Percentiles rank a stretch among this genome's conserved stretches.
Evolutionary conservation across 92 coral and sea anemone species (phyloP).

Genomic region (Heteractis magnifica): DNA sequence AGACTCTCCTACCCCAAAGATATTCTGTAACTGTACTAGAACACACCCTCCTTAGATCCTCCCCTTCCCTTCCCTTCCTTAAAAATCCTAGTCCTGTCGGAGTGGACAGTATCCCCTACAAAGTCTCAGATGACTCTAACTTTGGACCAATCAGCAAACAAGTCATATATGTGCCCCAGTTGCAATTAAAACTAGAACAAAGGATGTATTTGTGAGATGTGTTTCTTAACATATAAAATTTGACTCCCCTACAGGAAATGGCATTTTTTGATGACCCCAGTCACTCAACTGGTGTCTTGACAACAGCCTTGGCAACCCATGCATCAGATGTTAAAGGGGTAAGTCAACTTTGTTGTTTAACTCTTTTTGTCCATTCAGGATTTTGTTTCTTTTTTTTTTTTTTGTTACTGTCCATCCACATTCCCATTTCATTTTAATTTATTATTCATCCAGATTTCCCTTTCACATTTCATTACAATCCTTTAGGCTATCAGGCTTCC

Average conservation of each 20-base stretch:
- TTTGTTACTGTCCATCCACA: background rate
- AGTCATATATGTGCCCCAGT: no score
- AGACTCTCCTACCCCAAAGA: no score
- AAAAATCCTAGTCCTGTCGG: no score
- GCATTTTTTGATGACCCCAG: conserved; percentile 83
- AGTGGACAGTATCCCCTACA: no score
- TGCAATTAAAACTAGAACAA: no score
- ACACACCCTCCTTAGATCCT: background rate
- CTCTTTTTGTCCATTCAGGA: background rate
- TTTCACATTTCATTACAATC: no score
- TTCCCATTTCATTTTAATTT: background rate
- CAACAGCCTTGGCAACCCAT: conserved; percentile 82
- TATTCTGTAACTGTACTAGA: no score
- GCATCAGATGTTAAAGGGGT: conserved; percentile 97
- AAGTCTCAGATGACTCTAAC: no score
- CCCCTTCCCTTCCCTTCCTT: no score
- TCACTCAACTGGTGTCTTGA: conserved; percentile 87
- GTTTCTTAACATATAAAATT: no score
- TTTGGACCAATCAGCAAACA: no score
- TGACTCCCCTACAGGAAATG: conserved; percentile 56
- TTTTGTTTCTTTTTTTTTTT: background rate
- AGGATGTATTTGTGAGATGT: no score
- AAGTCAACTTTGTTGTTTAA: background rate
- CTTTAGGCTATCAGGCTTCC: background rate
- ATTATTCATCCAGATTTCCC: background rate